phyloP scores from a whole-genome alignment of 2,888 invertebrate species.

The Bugulina stolonifera region DNA sequence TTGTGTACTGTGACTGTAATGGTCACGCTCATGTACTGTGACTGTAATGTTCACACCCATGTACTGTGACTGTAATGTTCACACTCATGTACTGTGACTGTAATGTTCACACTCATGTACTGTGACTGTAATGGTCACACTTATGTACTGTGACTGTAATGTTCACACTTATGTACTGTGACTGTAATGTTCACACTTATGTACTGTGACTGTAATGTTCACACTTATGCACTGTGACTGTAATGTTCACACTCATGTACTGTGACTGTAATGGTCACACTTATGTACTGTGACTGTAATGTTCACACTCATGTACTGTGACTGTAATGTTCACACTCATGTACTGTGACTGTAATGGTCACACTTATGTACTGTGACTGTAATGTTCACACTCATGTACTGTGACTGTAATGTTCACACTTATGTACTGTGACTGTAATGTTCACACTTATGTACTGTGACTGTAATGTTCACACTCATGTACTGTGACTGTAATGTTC shows the following conservation, averaged over 20 bases:
- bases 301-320: not conserved
- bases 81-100: not conserved
- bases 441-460: not conserved
- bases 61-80: not conserved
- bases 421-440: not conserved
- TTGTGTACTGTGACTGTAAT: not conserved
- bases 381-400: not conserved
- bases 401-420: not conserved
- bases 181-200: not conserved
- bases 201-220: not conserved
- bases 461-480: not conserved
- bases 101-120: not conserved
- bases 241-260: not conserved
- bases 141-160: not conserved
- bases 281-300: not conserved
- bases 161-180: not conserved
- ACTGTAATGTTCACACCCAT: not conserved
- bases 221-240: not conserved
- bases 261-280: not conserved
- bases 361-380: not conserved
- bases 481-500: not conserved
- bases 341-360: not conserved
- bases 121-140: not conserved
- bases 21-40: not conserved
- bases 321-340: not conserved